Conservation (phyloP, 1,140 invertebrate species). For the Ericerus pela region DNA sequence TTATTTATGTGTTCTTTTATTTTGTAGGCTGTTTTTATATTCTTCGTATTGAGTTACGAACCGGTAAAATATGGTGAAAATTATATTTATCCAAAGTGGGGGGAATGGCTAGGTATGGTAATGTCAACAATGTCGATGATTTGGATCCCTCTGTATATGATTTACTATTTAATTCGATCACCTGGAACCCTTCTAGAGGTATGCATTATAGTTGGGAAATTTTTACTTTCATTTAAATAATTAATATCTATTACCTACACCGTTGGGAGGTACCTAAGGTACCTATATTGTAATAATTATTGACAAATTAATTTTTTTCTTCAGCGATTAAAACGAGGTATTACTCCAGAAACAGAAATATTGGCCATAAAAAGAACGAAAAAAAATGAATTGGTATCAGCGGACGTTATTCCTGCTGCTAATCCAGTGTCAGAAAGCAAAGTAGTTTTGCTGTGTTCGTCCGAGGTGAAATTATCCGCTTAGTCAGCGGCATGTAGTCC, state of each 20-base stretch:
- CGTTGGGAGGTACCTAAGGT: not conserved
- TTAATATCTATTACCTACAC: not conserved
- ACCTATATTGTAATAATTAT: not conserved
- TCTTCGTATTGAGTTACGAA: conserved; percentile 87
- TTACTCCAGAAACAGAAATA: conserved; percentile 27
- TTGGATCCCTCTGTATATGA: conserved; percentile 87
- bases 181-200: conserved; percentile 73
- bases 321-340: conserved; percentile 35
- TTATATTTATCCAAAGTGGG: conserved; percentile 92
- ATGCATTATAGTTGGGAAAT: conserved; percentile 37
- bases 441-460: not conserved
- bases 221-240: conserved; percentile 13
- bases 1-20: conserved; percentile 9
- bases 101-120: conserved; percentile 84
- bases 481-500: no score
- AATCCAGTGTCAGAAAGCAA: conserved; percentile 3
- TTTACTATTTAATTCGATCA: conserved; percentile 66
- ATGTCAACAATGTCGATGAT: conserved; percentile 92
- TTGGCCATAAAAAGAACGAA: not conserved
- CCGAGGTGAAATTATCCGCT: not conserved
- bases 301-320: conserved; percentile 19
- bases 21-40: conserved; percentile 84
- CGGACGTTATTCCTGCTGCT: not conserved
- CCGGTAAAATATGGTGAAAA: conserved; percentile 76
- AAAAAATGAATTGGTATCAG: conserved; percentile 2